These are phyloP conservation scores for Anas capensis DNA, from an alignment of 2,797 vertebrate genomes.

Conservation along the genomic window DNA sequence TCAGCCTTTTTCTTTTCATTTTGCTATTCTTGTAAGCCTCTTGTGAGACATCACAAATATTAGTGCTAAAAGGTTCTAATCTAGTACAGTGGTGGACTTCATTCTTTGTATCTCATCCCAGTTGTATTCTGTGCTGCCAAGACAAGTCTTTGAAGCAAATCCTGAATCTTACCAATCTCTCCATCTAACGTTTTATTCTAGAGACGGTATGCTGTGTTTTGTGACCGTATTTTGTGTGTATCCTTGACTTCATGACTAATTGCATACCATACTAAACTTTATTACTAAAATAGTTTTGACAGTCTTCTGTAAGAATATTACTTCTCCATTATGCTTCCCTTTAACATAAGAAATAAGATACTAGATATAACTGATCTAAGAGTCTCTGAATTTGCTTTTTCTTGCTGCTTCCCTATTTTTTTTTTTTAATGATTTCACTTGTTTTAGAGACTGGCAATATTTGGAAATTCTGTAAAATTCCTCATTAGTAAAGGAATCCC, in stretches of 20 bases:
- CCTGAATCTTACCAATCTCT: neutral
- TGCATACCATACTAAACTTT: neutral
- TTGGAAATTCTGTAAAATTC: neutral
- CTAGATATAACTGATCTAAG: neutral
- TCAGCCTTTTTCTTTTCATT: neutral
- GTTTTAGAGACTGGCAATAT: neutral
- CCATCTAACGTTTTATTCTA: slow-evolving; percentile 1
- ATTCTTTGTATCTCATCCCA: neutral
- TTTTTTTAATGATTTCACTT: neutral
- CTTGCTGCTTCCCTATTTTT: neutral
- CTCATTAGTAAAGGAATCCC: neutral
- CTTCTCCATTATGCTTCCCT: neutral
- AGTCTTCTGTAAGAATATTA: neutral
- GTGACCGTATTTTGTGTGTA: neutral
- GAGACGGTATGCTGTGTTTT: neutral
- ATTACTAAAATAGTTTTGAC: neutral
- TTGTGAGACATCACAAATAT: neutral
- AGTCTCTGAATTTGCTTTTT: neutral
- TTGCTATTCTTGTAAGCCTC: neutral
- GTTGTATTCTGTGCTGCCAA: neutral
- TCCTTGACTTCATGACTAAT: neutral
- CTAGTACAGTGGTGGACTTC: neutral
- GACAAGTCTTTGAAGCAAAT: neutral
- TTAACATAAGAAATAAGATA: neutral
- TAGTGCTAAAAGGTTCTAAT: neutral